phyloP scores from a whole-genome alignment of 2,888 invertebrate genomes.

The Lepidochrysops patricia region DNA sequence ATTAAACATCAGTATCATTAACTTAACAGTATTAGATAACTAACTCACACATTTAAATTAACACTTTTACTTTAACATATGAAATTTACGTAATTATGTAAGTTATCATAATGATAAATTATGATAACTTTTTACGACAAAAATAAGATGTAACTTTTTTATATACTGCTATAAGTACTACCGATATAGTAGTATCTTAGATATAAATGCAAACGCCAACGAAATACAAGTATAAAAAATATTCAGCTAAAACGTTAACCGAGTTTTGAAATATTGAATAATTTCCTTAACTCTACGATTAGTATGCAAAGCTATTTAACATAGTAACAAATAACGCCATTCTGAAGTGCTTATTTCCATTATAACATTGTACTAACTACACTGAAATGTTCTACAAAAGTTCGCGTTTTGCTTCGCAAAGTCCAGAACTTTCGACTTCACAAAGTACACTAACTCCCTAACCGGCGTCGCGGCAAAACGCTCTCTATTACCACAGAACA shows the following conservation, averaged over 20 bases:
- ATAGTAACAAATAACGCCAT: constrained; percentile 69
- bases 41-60: too few relatives aligned
- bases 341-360: constrained; percentile 75
- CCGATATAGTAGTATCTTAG: too few relatives aligned
- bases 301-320: constrained; percentile 48
- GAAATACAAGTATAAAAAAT: background rate
- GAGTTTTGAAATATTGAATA: background rate
- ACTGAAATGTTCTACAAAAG: constrained; percentile 75
- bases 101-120: background rate
- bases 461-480: constrained; percentile 70
- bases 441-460: constrained; percentile 58
- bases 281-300: constrained; percentile 14
- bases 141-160: background rate
- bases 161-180: background rate
- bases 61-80: background rate
- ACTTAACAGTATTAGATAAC: too few relatives aligned
- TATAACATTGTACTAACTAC: constrained; percentile 76
- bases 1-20: background rate
- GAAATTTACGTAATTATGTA: background rate
- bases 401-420: constrained; percentile 75
- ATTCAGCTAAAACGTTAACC: background rate
- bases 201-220: background rate
- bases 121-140: too few relatives aligned
- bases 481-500: constrained; percentile 71
- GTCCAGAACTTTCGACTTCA: constrained; percentile 67